Evolutionary conservation across 2,113 vertebrate genomes (phyloP).

Genomic region (Prochilodus magdalenae): DNA sequence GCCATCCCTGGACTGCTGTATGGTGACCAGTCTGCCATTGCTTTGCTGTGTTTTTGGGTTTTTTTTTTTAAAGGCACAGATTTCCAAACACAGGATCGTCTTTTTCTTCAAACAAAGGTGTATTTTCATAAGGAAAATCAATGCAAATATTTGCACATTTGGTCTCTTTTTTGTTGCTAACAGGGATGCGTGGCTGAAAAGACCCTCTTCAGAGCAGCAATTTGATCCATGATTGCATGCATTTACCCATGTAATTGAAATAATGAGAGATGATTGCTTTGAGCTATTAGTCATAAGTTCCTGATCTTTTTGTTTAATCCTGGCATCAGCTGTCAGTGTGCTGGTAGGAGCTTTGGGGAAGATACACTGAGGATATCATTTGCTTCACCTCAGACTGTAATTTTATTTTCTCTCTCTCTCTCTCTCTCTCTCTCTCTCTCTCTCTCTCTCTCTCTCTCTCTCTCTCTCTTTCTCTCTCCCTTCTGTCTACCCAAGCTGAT

Average conservation of each 20-base stretch:
- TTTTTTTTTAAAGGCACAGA: constrained; percentile 79
- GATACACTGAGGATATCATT: constrained; percentile 95
- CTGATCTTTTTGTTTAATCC: constrained; percentile 98
- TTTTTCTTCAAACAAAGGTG: constrained; percentile 89
- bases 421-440: constrained; percentile 70
- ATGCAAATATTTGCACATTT: constrained; percentile 96
- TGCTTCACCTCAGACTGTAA: constrained; percentile 95
- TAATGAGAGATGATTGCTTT: constrained; percentile 99
- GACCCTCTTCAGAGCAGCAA: constrained; percentile 92
- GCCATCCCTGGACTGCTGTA: constrained; percentile 3
- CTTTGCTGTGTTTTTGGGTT: constrained; percentile 48
- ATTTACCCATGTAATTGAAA: constrained; percentile 99
- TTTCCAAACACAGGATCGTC: constrained; percentile 80
- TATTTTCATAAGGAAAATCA: constrained; percentile 90
- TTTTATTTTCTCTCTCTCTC: constrained; percentile 77
- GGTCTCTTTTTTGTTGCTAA: constrained; percentile 79
- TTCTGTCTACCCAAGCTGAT: constrained; percentile 75
- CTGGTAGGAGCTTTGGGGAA: constrained; percentile 89
- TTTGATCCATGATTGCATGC: constrained; percentile 99
- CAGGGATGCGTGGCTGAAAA: constrained; percentile 91
- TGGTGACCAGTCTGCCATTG: constrained; percentile 24
- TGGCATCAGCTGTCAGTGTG: constrained; percentile 99
- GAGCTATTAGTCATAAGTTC: constrained; percentile 99
- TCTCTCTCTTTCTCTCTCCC: constrained; percentile 69
- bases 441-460: constrained; percentile 40